phyloP scores from a whole-genome alignment of 2,113 vertebrate species.

The cattle (Bos taurus) region ARS-UCD2.0 NC_037348.1:11419001-11419500 shows the following conservation, averaged over 20 bases:
- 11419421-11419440: not conserved
- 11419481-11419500: not conserved
- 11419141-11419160: not conserved
- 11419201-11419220: not conserved
- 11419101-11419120: not conserved
- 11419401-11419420: not conserved
- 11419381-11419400: not conserved
- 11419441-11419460: not conserved
- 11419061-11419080: not conserved
- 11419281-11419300: not conserved
- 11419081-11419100: not conserved
- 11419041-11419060: not conserved
- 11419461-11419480: not conserved
- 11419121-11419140: not conserved
- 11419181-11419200: not conserved
- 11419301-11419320: not conserved
- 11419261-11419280: not conserved
- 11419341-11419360: not conserved
- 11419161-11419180: not conserved
- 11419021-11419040: not conserved
- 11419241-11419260: not conserved
- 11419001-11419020: not conserved
- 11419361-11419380: not conserved
- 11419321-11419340: not conserved
- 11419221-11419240: not conserved